A percentile compares a stretch with the other conserved stretches of the same genome.
These are phyloP conservation scores for Ectemnius cavifrons DNA, from an alignment of 2,888 invertebrate genomes.

Conservation along the genomic window DNA sequence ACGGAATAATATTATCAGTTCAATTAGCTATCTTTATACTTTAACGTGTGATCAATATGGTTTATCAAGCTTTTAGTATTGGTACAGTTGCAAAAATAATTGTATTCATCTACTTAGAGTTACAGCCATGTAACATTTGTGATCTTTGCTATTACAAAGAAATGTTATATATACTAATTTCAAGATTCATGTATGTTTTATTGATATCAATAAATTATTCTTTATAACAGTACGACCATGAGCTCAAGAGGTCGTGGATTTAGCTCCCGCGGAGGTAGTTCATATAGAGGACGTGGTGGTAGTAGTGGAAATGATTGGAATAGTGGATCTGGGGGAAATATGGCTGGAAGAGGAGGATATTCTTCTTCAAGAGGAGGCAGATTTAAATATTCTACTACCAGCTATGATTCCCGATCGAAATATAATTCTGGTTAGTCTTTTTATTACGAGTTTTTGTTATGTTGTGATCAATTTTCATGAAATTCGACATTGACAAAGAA, in stretches of 20 bases:
- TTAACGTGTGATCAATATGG: no score
- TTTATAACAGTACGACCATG: conserved; percentile 66
- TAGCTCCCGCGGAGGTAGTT: conserved; percentile 71
- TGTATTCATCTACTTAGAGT: no score
- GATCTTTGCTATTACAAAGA: no score
- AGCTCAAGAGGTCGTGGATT: conserved; percentile 74
- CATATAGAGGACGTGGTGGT: conserved; percentile 72
- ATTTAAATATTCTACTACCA: conserved; percentile 73
- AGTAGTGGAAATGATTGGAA: conserved; percentile 70
- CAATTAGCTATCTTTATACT: no score
- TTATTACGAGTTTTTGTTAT: neutral
- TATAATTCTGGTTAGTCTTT: conserved; percentile 69
- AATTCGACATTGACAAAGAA: neutral
- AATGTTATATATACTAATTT: no score
- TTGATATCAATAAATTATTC: conserved; percentile 9
- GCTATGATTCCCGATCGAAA: conserved; percentile 73
- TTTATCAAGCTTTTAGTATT: neutral
- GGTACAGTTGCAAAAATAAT: neutral
- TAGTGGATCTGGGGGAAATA: conserved; percentile 64
- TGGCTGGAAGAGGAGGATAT: conserved; percentile 70
- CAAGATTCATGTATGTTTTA: neutral
- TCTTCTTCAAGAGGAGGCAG: conserved; percentile 73
- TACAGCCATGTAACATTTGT: no score
- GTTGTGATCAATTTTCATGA: neutral
- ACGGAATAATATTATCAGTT: no score